Evolutionary conservation across 1,140 invertebrate genomes (phyloP), one percentile per base, ranked within the genome.

Genomic region (Drosophila ohnishii): DNA sequence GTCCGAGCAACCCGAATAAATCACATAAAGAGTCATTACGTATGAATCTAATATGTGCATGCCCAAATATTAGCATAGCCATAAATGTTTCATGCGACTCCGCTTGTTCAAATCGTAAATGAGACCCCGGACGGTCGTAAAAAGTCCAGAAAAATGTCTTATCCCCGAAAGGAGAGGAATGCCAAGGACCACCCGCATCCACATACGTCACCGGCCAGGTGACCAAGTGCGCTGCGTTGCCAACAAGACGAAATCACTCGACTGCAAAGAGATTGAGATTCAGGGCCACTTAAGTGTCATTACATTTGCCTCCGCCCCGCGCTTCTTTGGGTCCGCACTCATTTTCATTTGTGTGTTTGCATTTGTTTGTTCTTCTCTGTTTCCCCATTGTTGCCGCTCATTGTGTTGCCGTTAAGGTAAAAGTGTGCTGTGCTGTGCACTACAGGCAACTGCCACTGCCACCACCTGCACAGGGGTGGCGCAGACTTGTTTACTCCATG

Each of bases 201-300:
- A 30, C 44, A 77, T 76, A 67, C 73, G 65, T 78, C 73, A 69
- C 57, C 58, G n/a, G 50, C 57, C 44, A 45, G 37, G 42, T 75
- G 62, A 40, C 53, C 72, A 59, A 66, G 53, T 56, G 50, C 55
- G 61, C 35, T 51, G 51, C 34, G 64, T 48, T 45, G 32, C 40
- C 48, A 47, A 71, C 77, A 78, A 61, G 66, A 58, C 66, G 16
- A 87, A 87, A 80, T 80, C 76, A 87, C 61, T 83, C 75, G 79
- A 62, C 83, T 87, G 83, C 72, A 87, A 80, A 87, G 56, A 85
- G 81, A 84, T 84, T 80, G 80, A 82, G 76, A 87, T 78, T 74
- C 78, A 82, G 62, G 80, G 76, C 76, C 64, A 76, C 76, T 87
- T 74, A 82, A 87, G 83, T 80, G 81, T 71, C 64, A 65, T 69